Evolutionary conservation across 2,888 invertebrate species (phyloP), one percentile per base, ranked within the genome.

Genomic region (Lasius platythorax): DNA sequence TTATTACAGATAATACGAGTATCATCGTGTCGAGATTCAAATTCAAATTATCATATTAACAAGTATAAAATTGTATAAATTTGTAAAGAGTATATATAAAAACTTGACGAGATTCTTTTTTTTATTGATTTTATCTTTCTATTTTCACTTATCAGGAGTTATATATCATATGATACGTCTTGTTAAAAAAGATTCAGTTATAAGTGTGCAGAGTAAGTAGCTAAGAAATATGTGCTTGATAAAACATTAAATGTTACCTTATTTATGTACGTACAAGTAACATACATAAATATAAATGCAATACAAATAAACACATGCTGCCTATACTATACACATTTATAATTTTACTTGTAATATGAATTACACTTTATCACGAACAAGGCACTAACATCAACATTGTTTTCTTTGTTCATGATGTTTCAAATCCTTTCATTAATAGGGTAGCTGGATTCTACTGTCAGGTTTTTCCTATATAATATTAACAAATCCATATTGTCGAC

Each of bases 31-130:
- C 43, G 11, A 58, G 53, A 89, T 91, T 91, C 86, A 87, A 91
- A 87, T 89, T 64, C 85, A 82, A 74, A 84, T 83, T 85, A 88
- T 58, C 30, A 58, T 95, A 89, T 95, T 96, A 91, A 95, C 95
- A 91, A 96, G 96, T 87, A 95, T 95, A 91, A 95, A 95, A 89
- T 94, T 93, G 91, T 87, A 43, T 63, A 90, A 93, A 90, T 89
- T 90, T 90, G 87, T 93, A 90, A 90, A 92, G 91, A 87, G 87
- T 85, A 84, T 92, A 92, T 73, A 92, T 73, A 90, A 91, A 92
- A 92, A 83, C 84, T 88, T 50, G 53, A 30, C n/a, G 37, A 68
- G 53, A 78, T 56, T 73, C 28, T 73, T 66, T 11, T 86, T 88
- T 72, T 74, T 84, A 87, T 75, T 75, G 83, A 89, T 90, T 90